Evolutionary conservation across 2,888 invertebrate species (phyloP).

Genomic region (Netelia melanura): DNA sequence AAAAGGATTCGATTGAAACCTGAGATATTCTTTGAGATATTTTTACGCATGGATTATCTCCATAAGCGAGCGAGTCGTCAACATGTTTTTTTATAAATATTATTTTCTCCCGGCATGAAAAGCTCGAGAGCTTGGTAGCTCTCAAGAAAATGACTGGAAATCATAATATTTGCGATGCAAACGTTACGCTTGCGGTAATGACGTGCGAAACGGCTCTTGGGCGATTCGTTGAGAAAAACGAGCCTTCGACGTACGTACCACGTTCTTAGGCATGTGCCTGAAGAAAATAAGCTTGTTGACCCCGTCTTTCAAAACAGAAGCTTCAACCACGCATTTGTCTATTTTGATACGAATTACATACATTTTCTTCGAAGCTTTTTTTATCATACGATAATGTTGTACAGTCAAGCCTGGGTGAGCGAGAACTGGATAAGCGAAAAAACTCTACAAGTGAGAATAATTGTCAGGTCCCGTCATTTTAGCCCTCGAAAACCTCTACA

Average conservation of each 20-base stretch:
- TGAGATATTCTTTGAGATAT: constrained; percentile 9
- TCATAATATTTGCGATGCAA: constrained; percentile 69
- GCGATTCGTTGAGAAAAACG: background rate
- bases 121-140: constrained; percentile 35
- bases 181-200: constrained; percentile 56
- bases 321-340: no score
- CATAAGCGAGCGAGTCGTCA: constrained; percentile 17
- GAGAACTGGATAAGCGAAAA: no score
- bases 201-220: constrained; percentile 42
- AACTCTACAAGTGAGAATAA: no score
- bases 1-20: background rate
- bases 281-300: no score
- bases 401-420: no score
- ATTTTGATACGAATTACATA: no score
- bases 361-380: no score
- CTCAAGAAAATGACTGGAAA: constrained; percentile 64
- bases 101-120: background rate
- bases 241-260: background rate
- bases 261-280: no score
- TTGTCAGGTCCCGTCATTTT: no score
- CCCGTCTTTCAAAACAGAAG: no score
- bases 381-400: no score
- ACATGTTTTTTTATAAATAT: constrained; percentile 52
- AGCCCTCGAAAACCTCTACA: no score
- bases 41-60: constrained; percentile 10